phyloP scores from a whole-genome alignment of 2,888 invertebrate species.

The Cyclophora albipunctata region DNA sequence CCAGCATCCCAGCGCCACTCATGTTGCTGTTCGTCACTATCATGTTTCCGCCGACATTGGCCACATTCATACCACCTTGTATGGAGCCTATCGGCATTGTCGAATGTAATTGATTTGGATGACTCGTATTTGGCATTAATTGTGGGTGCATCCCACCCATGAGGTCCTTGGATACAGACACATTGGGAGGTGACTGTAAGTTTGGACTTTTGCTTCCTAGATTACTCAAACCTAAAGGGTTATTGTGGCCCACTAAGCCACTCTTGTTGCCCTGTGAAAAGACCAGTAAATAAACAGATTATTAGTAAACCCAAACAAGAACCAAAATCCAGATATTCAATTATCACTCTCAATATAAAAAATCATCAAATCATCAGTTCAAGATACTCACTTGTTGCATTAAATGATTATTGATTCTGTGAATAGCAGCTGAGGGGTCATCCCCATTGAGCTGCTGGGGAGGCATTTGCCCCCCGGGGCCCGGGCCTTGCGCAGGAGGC shows the following conservation, averaged over 20 bases:
- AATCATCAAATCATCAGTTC: constrained; percentile 32
- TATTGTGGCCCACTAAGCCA: constrained; percentile 81
- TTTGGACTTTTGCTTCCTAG: constrained; percentile 89
- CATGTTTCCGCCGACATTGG: constrained; percentile 80
- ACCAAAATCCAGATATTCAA: constrained; percentile 8
- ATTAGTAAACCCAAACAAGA: constrained; percentile 32
- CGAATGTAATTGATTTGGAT: constrained; percentile 74
- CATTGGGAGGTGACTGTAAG: constrained; percentile 89
- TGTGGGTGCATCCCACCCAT: constrained; percentile 82
- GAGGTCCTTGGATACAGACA: constrained; percentile 86
- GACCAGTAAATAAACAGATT: constrained; percentile 59
- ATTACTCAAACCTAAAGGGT: constrained; percentile 83
- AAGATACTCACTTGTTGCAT: constrained; percentile 78
- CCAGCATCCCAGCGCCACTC: constrained; percentile 81
- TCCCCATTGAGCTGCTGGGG: constrained; percentile 82
- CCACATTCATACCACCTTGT: constrained; percentile 83
- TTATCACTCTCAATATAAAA: not conserved
- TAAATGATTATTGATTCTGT: constrained; percentile 79
- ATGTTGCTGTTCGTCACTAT: constrained; percentile 87
- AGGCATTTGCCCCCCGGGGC: constrained; percentile 79
- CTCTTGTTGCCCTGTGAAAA: constrained; percentile 81
- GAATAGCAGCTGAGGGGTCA: constrained; percentile 76
- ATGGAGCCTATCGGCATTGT: constrained; percentile 83
- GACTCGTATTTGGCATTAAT: constrained; percentile 84
- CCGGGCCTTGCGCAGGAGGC: constrained; percentile 89